Base-by-base conservation (phyloP, 2,888 invertebrate species). In the Cantharis rufa region DNA sequence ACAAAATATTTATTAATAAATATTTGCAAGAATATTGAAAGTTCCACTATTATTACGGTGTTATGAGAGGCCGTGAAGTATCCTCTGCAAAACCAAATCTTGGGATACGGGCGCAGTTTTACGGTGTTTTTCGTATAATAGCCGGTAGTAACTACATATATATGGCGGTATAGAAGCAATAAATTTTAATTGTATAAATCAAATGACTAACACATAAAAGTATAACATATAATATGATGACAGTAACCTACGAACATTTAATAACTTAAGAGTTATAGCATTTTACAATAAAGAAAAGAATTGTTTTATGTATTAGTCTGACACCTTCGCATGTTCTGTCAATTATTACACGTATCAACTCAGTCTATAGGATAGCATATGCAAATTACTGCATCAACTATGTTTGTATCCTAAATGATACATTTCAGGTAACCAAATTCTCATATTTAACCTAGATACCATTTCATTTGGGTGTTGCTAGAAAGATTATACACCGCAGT, bases 241-340 rank as follows among this genome's bases (percentile, higher is more conserved):
- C 48, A 48, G 48, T 48, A 48, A n/a, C n/a, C 48, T n/a, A 48
- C n/a, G 48, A 48, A 48, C 7, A n/a, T 48, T 48, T 48, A 48
- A 48, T 48, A 48, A n/a, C 48, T 48, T 7, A 48, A 9, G 9
- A 48, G 48, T 48, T 48, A 48, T 48, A 48, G 48, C 48, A 48
- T n/a, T 48, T 48, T 21, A n/a, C 4, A 66, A 66, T 21, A 21
- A 11, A 24, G 3, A 66, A 15, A 9, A 66, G 5, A 64, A 18
- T 15, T 64, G 9, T 68, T 61, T 16, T 61, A 61, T 24, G 21
- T 72, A 66, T 48, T 21, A 61, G 61, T 66, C 61, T 68, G 61
- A 72, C 72, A 72, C 72, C 72, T 72, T 68, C 68, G 72, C 72
- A 32, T 61, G 66, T 66, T 72, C 66, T 68, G 72, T 72, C 72